These are phyloP conservation scores for Lasioglossum leucozonium DNA, from an alignment of 2,888 invertebrate species.

Conservation along the genomic window DNA sequence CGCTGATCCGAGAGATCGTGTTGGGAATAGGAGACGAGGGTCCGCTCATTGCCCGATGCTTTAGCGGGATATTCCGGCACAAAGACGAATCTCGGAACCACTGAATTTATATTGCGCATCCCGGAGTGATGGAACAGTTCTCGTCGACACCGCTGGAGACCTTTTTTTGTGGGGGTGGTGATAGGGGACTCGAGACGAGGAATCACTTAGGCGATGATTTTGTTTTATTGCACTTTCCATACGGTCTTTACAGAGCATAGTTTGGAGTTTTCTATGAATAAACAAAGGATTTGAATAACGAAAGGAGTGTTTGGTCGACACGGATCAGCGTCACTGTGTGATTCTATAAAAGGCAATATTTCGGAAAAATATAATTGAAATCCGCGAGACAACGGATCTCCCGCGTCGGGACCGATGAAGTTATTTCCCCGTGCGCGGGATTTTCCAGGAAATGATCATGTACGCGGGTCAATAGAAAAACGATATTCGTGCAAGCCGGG, in stretches of 20 bases:
- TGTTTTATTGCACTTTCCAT: not conserved
- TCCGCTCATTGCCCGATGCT: not conserved
- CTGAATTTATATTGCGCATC: constrained; percentile 2
- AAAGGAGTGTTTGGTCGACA: not conserved
- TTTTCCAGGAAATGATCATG: constrained; percentile 27
- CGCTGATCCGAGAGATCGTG: constrained; percentile 19
- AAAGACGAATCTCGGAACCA: constrained; percentile 6
- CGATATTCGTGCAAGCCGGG: not conserved
- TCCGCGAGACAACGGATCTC: not conserved
- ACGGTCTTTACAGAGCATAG: too few relatives aligned
- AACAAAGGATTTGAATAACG: not conserved
- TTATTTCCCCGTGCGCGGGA: constrained; percentile 13
- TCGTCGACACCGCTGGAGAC: not conserved
- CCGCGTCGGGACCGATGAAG: constrained; percentile 17
- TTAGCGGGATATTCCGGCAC: not conserved
- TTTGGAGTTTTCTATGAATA: not conserved
- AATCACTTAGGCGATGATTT: not conserved
- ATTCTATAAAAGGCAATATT: not conserved
- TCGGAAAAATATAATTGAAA: constrained; percentile 10
- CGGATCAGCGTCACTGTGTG: not conserved
- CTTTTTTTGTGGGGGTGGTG: not conserved
- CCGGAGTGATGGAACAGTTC: not conserved
- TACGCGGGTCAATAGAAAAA: constrained; percentile 27
- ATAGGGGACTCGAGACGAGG: not conserved
- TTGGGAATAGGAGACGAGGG: constrained; percentile 10